These are phyloP conservation scores for Callocephalon fimbriatum DNA, from an alignment of 2,113 vertebrate genomes.

Conservation along the genomic window DNA sequence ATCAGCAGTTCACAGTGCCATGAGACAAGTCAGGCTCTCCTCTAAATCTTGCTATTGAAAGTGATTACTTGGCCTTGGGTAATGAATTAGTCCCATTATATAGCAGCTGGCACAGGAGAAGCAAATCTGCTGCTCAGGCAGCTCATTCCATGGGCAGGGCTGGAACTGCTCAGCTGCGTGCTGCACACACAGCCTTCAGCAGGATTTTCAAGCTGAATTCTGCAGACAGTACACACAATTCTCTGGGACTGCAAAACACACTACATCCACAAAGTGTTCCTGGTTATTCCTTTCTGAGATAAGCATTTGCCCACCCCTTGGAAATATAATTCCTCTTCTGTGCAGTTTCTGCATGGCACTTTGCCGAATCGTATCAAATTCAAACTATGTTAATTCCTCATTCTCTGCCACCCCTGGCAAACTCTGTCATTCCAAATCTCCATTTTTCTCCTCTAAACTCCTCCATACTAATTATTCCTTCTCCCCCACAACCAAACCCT, in stretches of 20 bases:
- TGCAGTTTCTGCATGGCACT: not conserved
- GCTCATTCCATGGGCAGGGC: conserved; percentile 5
- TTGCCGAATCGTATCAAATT: not conserved
- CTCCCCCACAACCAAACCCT: not conserved
- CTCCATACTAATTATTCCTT: not conserved
- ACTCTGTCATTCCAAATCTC: not conserved
- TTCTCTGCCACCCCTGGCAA: not conserved
- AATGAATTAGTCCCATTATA: conserved; percentile 65
- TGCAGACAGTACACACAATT: not conserved
- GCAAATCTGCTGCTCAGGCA: conserved; percentile 58
- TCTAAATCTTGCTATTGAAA: conserved; percentile 58
- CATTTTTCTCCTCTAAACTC: not conserved
- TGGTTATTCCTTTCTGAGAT: not conserved
- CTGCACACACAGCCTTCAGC: conserved; percentile 8
- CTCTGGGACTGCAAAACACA: not conserved
- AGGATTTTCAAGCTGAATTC: conserved; percentile 2
- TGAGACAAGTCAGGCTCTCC: not conserved
- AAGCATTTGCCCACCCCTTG: not conserved
- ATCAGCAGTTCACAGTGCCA: not conserved
- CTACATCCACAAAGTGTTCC: not conserved
- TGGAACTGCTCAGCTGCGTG: conserved; percentile 20
- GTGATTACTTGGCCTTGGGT: conserved; percentile 56
- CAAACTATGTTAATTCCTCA: not conserved
- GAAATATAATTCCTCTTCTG: not conserved
- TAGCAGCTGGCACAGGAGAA: conserved; percentile 51